phyloP scores from a whole-genome alignment of 1,140 invertebrate genomes.

The Drosophila ironensis region DNA sequence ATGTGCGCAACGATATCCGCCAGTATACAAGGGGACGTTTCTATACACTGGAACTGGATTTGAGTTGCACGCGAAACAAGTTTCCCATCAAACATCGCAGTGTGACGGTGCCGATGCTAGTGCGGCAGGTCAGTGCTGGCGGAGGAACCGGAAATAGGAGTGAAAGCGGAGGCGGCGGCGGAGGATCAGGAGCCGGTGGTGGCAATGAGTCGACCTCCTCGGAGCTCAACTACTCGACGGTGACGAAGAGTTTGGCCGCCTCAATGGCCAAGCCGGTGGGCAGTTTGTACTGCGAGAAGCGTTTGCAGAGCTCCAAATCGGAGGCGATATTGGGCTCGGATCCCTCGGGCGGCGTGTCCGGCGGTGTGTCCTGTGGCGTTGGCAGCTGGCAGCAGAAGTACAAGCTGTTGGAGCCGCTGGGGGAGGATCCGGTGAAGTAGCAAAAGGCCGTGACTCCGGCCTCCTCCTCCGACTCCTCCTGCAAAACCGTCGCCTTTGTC shows the following conservation, averaged over 20 bases:
- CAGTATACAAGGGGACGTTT: constrained; percentile 67
- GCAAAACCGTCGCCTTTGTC: too few relatives aligned
- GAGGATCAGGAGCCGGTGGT: too few relatives aligned
- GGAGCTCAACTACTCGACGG: constrained; percentile 13
- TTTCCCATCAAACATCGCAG: constrained; percentile 81
- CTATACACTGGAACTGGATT: constrained; percentile 74
- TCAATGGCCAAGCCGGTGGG: constrained; percentile 69
- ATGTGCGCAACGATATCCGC: constrained; percentile 62
- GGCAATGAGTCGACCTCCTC: background rate
- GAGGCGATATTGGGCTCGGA: constrained; percentile 53
- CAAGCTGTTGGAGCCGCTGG: constrained; percentile 3
- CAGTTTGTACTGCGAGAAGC: constrained; percentile 76
- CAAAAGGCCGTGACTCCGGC: background rate
- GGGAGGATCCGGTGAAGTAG: constrained; percentile 22
- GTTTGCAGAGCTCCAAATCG: constrained; percentile 73
- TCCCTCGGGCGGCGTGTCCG: background rate
- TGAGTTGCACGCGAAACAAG: constrained; percentile 81
- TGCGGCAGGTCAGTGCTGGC: constrained; percentile 18
- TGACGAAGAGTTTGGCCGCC: constrained; percentile 70
- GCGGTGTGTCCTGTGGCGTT: background rate
- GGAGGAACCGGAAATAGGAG: background rate
- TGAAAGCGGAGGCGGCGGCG: too few relatives aligned
- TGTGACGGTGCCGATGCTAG: constrained; percentile 6
- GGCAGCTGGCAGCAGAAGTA: constrained; percentile 1
- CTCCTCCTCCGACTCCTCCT: too few relatives aligned